phyloP scores from a whole-genome alignment of 1,140 invertebrate genomes.

The Diploscapter pachys region DNA sequence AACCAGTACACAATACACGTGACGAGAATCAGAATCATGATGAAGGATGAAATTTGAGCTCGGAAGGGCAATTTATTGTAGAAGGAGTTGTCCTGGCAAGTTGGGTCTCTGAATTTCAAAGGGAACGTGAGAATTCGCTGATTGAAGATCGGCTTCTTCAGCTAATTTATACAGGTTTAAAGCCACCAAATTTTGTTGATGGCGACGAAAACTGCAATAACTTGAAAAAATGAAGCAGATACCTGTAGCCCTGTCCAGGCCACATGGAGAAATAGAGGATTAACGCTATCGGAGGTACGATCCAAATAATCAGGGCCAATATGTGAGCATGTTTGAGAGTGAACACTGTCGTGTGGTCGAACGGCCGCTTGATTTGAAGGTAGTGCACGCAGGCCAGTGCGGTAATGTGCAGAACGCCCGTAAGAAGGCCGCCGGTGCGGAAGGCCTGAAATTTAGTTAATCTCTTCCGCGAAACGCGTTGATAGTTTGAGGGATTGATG shows the following conservation, averaged over 20 bases:
- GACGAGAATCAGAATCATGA: constrained; percentile 16
- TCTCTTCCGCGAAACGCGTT: too few relatives aligned
- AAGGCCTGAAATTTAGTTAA: constrained; percentile 23
- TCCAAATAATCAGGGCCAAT: constrained; percentile 25
- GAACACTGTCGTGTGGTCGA: constrained; percentile 28
- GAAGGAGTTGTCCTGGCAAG: constrained; percentile 15
- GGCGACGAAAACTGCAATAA: too few relatives aligned
- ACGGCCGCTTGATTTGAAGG: constrained; percentile 28
- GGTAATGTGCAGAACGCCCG: constrained; percentile 31
- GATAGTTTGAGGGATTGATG: too few relatives aligned
- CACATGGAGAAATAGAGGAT: constrained; percentile 23
- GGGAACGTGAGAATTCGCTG: background rate
- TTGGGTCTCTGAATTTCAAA: constrained; percentile 6
- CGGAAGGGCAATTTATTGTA: constrained; percentile 28
- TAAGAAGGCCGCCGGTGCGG: constrained; percentile 29
- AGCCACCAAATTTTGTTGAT: too few relatives aligned
- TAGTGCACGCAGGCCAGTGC: constrained; percentile 34
- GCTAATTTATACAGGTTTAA: too few relatives aligned
- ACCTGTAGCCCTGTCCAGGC: constrained; percentile 26
- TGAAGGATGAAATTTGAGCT: constrained; percentile 18
- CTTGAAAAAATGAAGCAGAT: background rate
- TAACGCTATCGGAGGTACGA: constrained; percentile 13
- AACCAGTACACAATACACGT: constrained; percentile 17
- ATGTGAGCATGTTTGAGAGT: constrained; percentile 2
- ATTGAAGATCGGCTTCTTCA: background rate